A percentile compares a stretch with the other conserved stretches of the same genome.
These are phyloP conservation scores for Climacteris rufus DNA, from an alignment of 2,113 vertebrate species.

Conservation along the genomic window DNA sequence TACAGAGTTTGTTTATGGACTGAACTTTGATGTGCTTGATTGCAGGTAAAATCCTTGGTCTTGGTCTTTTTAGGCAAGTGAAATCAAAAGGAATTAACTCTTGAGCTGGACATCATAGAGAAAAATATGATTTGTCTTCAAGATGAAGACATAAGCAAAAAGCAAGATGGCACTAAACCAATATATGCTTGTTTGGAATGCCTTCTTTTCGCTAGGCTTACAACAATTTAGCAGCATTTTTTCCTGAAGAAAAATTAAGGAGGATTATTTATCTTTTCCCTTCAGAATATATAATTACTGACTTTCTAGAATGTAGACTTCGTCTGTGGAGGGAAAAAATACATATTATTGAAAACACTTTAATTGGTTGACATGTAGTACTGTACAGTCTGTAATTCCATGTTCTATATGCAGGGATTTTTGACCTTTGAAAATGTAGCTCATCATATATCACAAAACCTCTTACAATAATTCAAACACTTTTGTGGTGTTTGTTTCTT, in stretches of 20 bases:
- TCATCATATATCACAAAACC: background rate
- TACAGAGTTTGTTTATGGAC: background rate
- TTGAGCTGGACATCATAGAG: background rate
- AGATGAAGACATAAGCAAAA: background rate
- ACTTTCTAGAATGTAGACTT: background rate
- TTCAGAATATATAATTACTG: background rate
- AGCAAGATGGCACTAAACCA: rapidly evolving
- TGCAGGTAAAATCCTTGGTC: background rate
- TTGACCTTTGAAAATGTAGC: background rate
- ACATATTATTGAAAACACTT: background rate
- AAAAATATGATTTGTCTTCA: background rate
- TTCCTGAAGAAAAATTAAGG: background rate
- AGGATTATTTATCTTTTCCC: background rate
- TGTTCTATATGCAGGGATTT: background rate
- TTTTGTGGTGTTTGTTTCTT: background rate
- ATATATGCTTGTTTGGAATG: background rate
- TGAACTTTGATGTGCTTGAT: background rate
- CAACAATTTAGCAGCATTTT: background rate
- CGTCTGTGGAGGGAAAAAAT: background rate
- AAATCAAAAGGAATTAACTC: background rate
- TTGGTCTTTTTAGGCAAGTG: background rate
- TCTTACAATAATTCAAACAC: background rate
- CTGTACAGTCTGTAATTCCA: background rate
- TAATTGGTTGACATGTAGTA: background rate
- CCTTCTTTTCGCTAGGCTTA: background rate